A percentile compares a stretch with the other conserved stretches of the same genome.
phyloP scores from a whole-genome alignment of 2,113 vertebrate genomes.

The Illadopsis cleaveri region DNA sequence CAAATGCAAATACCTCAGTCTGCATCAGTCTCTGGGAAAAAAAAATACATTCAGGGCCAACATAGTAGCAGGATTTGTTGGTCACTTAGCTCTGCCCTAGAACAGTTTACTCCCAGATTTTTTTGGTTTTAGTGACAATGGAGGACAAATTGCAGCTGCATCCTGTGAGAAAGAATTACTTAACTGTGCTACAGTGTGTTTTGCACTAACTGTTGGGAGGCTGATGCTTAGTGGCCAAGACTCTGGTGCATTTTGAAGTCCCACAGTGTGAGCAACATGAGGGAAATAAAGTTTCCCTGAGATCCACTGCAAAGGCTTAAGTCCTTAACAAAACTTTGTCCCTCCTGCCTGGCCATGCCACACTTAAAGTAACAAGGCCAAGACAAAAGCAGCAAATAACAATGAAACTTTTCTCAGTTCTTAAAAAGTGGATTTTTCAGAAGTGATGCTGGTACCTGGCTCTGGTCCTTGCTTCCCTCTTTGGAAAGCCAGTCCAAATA shows the following conservation, averaged over 20 bases:
- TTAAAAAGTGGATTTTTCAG: not conserved
- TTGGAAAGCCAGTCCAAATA: not conserved
- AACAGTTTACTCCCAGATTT: not conserved
- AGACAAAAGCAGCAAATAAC: not conserved
- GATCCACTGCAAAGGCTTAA: not conserved
- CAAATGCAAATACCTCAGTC: conserved; percentile 1
- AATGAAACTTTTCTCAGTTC: not conserved
- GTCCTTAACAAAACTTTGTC: not conserved
- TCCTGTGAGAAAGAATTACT: not conserved
- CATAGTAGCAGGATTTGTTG: not conserved
- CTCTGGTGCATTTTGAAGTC: not conserved
- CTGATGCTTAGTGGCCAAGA: not conserved
- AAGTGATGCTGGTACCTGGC: not conserved
- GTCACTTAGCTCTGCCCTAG: not conserved
- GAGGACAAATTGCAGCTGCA: not conserved
- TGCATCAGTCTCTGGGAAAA: not conserved
- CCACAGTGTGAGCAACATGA: not conserved
- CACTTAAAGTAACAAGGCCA: not conserved
- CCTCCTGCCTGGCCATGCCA: not conserved
- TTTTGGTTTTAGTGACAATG: not conserved
- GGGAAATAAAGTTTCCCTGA: not conserved
- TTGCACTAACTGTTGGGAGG: not conserved
- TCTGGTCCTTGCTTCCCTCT: not conserved
- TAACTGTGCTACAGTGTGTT: not conserved
- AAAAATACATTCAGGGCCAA: not conserved